phyloP scores from a whole-genome alignment of 2,797 vertebrate species.

The Naso thynnoides region DNA sequence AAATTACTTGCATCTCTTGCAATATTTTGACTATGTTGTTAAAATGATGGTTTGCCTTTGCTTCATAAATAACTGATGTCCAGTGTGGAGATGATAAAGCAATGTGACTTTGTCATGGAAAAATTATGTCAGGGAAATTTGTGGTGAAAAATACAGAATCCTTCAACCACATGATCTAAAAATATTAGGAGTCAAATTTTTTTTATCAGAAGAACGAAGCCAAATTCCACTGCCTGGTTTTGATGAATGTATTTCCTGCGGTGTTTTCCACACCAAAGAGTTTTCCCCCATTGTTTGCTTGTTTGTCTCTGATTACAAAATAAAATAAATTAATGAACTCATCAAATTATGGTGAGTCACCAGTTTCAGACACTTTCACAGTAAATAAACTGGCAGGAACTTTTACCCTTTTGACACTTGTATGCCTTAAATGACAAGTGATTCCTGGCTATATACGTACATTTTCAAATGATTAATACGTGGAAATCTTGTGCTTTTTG shows the following conservation, averaged over 20 bases:
- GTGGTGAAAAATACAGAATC: conserved; percentile 12
- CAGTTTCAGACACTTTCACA: background rate
- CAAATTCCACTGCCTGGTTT: conserved; percentile 30
- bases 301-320: conserved; percentile 28
- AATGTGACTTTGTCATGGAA: conserved; percentile 8
- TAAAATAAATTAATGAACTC: conserved; percentile 16
- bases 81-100: background rate
- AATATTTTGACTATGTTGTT: conserved; percentile 10
- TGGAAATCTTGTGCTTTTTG: conserved; percentile 18
- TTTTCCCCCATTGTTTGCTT: conserved; percentile 33
- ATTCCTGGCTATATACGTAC: conserved; percentile 19
- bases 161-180: background rate
- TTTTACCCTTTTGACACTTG: conserved; percentile 36
- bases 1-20: conserved; percentile 19
- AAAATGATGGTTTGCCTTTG: conserved; percentile 11
- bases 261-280: conserved; percentile 4
- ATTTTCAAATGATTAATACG: conserved; percentile 14
- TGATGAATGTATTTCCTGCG: conserved; percentile 29
- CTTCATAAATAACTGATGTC: conserved; percentile 17
- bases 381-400: conserved; percentile 11
- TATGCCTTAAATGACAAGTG: conserved; percentile 64
- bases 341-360: conserved; percentile 21
- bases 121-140: conserved; percentile 9
- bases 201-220: conserved; percentile 29
- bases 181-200: background rate